Percentiles rank a stretch among this genome's conserved stretches.
These are phyloP conservation scores for Cremastinae sp. DNA, from an alignment of 2,888 invertebrate species.

Conservation along the genomic window DNA sequence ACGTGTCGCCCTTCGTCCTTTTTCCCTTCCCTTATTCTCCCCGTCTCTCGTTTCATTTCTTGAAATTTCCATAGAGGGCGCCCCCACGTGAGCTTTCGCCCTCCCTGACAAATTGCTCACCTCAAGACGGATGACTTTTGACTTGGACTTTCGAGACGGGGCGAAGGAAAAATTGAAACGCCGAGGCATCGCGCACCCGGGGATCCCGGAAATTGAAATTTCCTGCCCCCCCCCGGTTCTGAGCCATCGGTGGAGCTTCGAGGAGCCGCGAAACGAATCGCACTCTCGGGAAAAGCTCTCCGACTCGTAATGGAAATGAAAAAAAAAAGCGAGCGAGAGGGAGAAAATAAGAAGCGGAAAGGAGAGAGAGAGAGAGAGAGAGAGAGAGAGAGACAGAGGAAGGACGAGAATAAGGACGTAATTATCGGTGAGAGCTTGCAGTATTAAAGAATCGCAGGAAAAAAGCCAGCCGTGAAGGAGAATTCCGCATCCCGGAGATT, in stretches of 20 bases:
- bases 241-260: neutral
- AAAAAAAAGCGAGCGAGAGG: neutral
- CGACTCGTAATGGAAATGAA: neutral
- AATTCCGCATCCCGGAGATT: neutral
- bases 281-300: constrained; percentile 74
- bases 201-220: constrained; percentile 52
- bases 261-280: constrained; percentile 75
- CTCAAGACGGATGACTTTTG: constrained; percentile 60
- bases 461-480: neutral
- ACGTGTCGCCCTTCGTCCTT: too few relatives aligned
- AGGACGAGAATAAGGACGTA: too few relatives aligned
- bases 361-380: neutral
- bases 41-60: neutral
- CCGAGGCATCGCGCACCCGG: constrained; percentile 8
- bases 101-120: constrained; percentile 63
- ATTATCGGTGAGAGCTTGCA: too few relatives aligned
- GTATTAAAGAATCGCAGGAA: neutral
- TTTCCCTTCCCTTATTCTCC: neutral
- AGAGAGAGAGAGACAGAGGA: constrained; percentile 1
- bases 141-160: constrained; percentile 29
- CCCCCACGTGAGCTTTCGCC: constrained; percentile 32
- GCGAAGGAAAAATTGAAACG: constrained; percentile 49
- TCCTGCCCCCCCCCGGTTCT: constrained; percentile 22
- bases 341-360: neutral
- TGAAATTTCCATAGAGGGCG: constrained; percentile 33